Percentiles rank a stretch among this genome's conserved stretches.
These are phyloP conservation scores for Elgaria multicarinata DNA, from an alignment of 2,113 vertebrate species.

Conservation along the genomic window DNA sequence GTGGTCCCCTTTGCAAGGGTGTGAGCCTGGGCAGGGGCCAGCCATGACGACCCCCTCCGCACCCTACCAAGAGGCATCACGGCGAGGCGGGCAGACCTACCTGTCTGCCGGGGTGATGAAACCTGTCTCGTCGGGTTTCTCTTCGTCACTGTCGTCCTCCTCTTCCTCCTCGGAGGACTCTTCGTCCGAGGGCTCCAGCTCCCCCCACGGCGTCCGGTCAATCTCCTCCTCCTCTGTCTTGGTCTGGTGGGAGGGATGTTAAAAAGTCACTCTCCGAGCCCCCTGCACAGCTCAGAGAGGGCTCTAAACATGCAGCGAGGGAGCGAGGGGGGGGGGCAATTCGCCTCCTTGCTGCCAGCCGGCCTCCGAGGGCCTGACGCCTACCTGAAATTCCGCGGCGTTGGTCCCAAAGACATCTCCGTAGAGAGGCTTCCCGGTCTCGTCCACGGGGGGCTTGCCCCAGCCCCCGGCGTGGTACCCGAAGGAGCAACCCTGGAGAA, in stretches of 20 bases:
- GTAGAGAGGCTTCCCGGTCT: conserved; percentile 91
- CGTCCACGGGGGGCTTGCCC: conserved; percentile 92
- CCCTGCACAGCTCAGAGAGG: not conserved
- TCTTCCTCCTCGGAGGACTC: conserved; percentile 94
- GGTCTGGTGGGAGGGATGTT: conserved; percentile 55
- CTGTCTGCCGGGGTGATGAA: conserved; percentile 95
- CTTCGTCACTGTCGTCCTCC: conserved; percentile 94
- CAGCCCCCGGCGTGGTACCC: conserved; percentile 93
- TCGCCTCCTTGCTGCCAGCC: not conserved
- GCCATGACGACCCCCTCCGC: too few relatives aligned
- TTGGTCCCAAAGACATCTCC: conserved; percentile 94
- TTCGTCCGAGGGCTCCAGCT: conserved; percentile 91
- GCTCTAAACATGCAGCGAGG: not conserved
- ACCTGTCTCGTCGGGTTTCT: conserved; percentile 92
- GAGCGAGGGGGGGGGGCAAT: fast-evolving
- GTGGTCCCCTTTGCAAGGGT: not conserved
- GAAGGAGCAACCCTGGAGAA: conserved; percentile 87
- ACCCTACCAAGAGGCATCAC: too few relatives aligned
- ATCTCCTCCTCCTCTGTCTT: conserved; percentile 94
- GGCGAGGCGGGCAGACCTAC: conserved; percentile 56
- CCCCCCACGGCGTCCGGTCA: conserved; percentile 90
- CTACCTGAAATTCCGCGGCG: conserved; percentile 88
- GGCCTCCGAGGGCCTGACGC: not conserved
- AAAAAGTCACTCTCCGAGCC: not conserved
- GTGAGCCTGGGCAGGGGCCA: not conserved